phyloP scores from a whole-genome alignment of 2,888 invertebrate species.

The Zaprionus obscuricornis region DNA sequence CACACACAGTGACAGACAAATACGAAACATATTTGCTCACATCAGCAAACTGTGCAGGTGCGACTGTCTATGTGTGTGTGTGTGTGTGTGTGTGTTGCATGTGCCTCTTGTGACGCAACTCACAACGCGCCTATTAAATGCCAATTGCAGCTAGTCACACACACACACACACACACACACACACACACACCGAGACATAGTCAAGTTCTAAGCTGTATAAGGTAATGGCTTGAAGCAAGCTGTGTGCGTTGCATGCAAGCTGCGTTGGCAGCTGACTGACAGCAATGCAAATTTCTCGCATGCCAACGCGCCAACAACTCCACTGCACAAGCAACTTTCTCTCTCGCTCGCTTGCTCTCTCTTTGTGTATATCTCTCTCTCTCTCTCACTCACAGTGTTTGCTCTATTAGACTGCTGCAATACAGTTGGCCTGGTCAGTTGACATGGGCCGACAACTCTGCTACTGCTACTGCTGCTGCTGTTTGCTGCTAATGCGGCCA shows the following conservation, averaged over 20 bases:
- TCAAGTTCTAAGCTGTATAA: slow-evolving; percentile 17
- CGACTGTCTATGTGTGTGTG: slow-evolving; percentile 1
- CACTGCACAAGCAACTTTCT: no score
- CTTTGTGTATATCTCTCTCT: no score
- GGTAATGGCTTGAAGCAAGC: slow-evolving; percentile 26
- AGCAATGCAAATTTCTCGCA: slow-evolving; percentile 43
- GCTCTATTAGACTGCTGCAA: slow-evolving; percentile 57
- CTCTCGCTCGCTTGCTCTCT: neutral
- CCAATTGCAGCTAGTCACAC: slow-evolving; percentile 54
- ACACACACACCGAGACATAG: no score
- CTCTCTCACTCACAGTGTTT: neutral
- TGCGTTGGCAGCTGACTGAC: neutral
- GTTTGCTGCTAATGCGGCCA: slow-evolving; percentile 58
- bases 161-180: no score
- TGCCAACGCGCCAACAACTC: slow-evolving; percentile 5
- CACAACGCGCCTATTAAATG: slow-evolving; percentile 56
- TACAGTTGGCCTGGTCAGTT: slow-evolving; percentile 60
- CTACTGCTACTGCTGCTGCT: neutral
- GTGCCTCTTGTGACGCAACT: slow-evolving; percentile 19
- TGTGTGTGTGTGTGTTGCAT: neutral
- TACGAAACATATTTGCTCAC: slow-evolving; percentile 35
- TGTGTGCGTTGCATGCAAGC: neutral
- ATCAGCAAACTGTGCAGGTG: no score
- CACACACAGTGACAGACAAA: no score
- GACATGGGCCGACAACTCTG: slow-evolving; percentile 40